These are phyloP conservation scores for Bombus fervidus DNA, from an alignment of 1,140 invertebrate genomes.

Conservation along the genomic window DNA sequence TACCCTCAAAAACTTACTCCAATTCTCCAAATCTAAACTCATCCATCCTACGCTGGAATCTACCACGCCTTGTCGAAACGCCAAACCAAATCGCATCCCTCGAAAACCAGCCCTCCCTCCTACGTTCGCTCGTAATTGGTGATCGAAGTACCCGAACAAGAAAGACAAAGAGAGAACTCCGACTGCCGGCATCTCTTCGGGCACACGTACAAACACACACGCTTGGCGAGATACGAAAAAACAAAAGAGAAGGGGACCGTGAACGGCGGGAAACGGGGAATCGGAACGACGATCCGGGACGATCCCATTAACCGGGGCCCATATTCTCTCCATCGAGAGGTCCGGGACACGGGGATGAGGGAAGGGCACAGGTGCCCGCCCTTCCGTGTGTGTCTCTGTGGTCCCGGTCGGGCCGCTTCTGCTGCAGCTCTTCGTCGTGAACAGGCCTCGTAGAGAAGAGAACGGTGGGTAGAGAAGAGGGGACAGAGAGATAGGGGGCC, in stretches of 20 bases:
- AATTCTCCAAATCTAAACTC: background rate
- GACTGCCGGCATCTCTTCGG: background rate
- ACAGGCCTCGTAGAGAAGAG: background rate
- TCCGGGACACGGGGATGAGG: background rate
- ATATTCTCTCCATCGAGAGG: slow-evolving; percentile 47
- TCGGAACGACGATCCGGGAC: slow-evolving; percentile 50
- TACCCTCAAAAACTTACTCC: background rate
- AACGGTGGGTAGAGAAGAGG: slow-evolving; percentile 36
- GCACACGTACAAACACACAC: background rate
- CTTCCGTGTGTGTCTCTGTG: slow-evolving; percentile 69
- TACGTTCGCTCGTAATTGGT: background rate
- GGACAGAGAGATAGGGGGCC: slow-evolving; percentile 43
- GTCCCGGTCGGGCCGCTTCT: slow-evolving; percentile 56
- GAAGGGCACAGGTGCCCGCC: slow-evolving; percentile 60
- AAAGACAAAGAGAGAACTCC: background rate
- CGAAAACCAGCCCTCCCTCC: background rate
- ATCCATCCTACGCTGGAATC: background rate
- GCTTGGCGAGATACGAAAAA: background rate
- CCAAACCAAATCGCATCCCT: slow-evolving; percentile 3
- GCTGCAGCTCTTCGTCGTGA: slow-evolving; percentile 41
- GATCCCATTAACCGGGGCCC: slow-evolving; percentile 67
- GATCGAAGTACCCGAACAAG: background rate
- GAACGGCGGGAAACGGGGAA: slow-evolving; percentile 17
- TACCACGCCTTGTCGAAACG: background rate
- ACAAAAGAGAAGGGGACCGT: slow-evolving; percentile 21